These are phyloP conservation scores for Trachymyrmex septentrionalis DNA, from an alignment of 1,140 invertebrate species.

Conservation along the genomic window DNA sequence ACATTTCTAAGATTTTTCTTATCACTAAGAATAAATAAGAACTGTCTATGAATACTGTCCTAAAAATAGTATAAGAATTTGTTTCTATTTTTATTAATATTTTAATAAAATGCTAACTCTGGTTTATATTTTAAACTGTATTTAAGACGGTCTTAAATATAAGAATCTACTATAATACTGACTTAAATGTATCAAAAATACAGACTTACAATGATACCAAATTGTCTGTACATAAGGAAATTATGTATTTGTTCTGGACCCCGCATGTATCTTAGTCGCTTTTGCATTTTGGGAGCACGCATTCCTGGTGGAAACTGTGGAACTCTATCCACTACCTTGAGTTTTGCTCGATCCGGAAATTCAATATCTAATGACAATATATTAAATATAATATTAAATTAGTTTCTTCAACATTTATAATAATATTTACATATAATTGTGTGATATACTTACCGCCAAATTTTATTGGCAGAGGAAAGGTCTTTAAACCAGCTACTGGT, in stretches of 20 bases:
- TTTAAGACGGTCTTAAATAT: too few species aligned
- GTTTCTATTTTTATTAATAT: too few species aligned
- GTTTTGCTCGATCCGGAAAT: constrained; percentile 90
- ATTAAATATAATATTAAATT: constrained; percentile 43
- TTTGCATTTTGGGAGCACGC: constrained; percentile 94
- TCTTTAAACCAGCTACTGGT: constrained; percentile 88
- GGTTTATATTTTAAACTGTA: too few species aligned
- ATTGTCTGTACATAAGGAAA: constrained; percentile 94
- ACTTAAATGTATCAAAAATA: neutral
- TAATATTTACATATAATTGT: neutral
- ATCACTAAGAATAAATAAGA: too few species aligned
- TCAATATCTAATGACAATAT: constrained; percentile 88
- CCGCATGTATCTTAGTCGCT: constrained; percentile 93
- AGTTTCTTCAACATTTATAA: neutral
- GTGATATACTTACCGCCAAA: constrained; percentile 87
- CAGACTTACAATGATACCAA: constrained; percentile 93
- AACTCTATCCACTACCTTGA: constrained; percentile 90
- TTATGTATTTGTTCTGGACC: constrained; percentile 96
- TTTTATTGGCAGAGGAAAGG: constrained; percentile 88
- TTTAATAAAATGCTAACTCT: too few species aligned
- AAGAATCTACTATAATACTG: neutral
- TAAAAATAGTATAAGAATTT: too few species aligned
- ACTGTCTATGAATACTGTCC: too few species aligned
- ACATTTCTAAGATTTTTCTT: neutral
- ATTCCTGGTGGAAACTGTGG: constrained; percentile 90